Conservation (phyloP, 2,113 vertebrate species). For the Passer montanus region DNA sequence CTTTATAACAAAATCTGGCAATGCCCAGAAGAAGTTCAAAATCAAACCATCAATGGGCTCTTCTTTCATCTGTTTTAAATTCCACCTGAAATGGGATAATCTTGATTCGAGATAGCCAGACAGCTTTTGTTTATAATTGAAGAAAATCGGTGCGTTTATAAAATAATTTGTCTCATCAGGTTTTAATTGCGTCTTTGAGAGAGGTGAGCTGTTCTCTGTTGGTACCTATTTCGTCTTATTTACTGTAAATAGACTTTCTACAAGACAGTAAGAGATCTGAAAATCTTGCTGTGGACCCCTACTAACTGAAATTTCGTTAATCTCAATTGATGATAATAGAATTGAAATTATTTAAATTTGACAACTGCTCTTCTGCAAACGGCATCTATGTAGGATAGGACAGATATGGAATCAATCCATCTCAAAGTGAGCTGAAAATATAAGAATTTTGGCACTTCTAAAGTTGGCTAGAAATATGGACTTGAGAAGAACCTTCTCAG, state of each 20-base stretch:
- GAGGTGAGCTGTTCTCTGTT: neutral
- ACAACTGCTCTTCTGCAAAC: neutral
- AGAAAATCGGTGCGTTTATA: neutral
- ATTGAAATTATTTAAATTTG: neutral
- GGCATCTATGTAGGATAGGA: neutral
- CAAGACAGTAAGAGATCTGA: neutral
- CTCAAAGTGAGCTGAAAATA: neutral
- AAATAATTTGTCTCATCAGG: neutral
- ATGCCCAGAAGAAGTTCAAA: neutral
- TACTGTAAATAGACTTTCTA: neutral
- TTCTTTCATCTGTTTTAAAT: neutral
- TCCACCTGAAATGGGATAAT: neutral
- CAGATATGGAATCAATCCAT: neutral
- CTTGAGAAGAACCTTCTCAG: neutral
- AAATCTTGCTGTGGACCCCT: neutral
- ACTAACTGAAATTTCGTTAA: neutral
- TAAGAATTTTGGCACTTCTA: neutral
- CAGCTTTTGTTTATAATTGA: neutral
- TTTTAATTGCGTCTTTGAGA: neutral
- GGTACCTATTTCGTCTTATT: neutral
- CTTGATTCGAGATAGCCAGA: neutral
- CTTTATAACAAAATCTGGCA: neutral
- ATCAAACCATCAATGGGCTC: neutral
- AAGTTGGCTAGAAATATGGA: neutral
- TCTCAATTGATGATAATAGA: neutral